Evolutionary conservation across 1,140 invertebrate genomes (phyloP).

Genomic region (Aleiodes sp.): DNA sequence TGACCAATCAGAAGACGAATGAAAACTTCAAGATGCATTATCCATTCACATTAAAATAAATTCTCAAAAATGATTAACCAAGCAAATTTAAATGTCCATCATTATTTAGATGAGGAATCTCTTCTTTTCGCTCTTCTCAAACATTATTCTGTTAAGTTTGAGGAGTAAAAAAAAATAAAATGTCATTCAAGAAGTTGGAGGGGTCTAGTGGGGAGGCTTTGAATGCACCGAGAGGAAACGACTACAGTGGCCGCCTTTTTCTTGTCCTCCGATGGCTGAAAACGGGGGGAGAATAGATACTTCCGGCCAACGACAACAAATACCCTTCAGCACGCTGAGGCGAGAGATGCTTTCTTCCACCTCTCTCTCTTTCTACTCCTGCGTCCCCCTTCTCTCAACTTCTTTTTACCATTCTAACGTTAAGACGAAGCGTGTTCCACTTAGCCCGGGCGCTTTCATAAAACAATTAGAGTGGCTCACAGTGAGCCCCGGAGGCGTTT

Average conservation of each 20-base stretch:
- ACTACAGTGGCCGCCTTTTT: not conserved
- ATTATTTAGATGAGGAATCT: not conserved
- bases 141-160: no score
- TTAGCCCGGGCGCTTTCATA: slow-evolving; percentile 41
- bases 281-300: not conserved
- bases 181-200: not conserved
- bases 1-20: no score
- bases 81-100: not conserved
- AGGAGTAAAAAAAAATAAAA: not conserved
- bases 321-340: slow-evolving; percentile 28
- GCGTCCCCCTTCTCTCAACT: not conserved
- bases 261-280: not conserved
- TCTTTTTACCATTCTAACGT: not conserved
- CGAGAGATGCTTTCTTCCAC: slow-evolving; percentile 9
- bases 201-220: not conserved
- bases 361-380: slow-evolving; percentile 11
- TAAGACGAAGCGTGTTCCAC: slow-evolving; percentile 38
- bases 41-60: no score
- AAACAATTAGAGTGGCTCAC: slow-evolving; percentile 43
- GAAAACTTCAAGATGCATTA: no score
- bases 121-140: no score
- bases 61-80: no score
- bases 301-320: slow-evolving; percentile 2
- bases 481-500: slow-evolving; percentile 34
- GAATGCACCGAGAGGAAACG: not conserved